phyloP scores from a whole-genome alignment of 2,797 vertebrate species.

The Antrozous pallidus region DNA sequence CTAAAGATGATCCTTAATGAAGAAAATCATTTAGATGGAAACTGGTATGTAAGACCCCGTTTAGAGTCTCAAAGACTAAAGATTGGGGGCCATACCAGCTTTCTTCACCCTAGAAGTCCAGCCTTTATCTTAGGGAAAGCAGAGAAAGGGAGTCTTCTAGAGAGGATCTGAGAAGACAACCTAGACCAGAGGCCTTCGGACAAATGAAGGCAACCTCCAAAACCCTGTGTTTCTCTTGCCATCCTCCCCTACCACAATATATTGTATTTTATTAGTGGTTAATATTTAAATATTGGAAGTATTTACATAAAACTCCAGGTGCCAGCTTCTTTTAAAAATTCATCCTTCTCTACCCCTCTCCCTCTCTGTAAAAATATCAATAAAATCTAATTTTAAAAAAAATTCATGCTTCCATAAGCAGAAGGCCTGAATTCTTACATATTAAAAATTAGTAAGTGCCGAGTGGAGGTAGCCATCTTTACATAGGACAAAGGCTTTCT shows the following conservation, averaged over 20 bases:
- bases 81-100: background rate
- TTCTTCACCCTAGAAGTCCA: background rate
- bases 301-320: background rate
- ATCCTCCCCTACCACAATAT: background rate
- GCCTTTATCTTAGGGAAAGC: background rate
- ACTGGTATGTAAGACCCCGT: background rate
- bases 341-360: too few species aligned
- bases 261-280: background rate
- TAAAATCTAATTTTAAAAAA: too few species aligned
- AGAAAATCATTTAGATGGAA: conserved; percentile 30
- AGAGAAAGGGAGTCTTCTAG: background rate
- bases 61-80: background rate
- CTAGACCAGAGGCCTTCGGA: background rate
- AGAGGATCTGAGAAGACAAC: background rate
- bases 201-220: background rate
- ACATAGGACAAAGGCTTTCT: background rate
- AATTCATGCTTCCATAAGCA: background rate
- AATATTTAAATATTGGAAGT: conserved; percentile 11
- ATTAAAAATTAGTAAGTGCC: background rate
- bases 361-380: too few species aligned
- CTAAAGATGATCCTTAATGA: conserved; percentile 50
- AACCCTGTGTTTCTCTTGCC: background rate
- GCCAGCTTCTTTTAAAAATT: background rate
- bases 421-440: background rate
- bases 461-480: background rate